Base-by-base conservation (phyloP, 2,797 vertebrate species). In the Buceros bicornis region DNA sequence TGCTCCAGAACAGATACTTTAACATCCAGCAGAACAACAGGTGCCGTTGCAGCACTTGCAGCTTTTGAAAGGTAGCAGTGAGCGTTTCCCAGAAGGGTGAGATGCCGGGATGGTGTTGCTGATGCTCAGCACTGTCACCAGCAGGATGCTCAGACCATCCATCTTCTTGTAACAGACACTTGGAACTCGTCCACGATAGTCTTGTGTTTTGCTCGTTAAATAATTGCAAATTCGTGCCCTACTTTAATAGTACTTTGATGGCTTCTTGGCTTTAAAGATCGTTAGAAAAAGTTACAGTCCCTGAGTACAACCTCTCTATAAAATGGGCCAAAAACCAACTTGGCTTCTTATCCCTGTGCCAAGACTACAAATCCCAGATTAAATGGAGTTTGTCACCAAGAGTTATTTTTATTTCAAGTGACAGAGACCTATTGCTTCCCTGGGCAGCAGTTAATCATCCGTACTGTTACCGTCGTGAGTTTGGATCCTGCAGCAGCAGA, bases 231-330 rank as follows among this genome's bases (percentile, higher is more conserved):
- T 72, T 69, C 48, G n/a, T 51, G 13, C 48, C 61, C 47, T 90
- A 69, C 89, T 84, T 54, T 82, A 84, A 78, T 69, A 58, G 31
- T 26, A 13, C 51, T 84, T 65, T n/a, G 58, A 69, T 87, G 83
- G 80, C 13, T 88, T 74, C 57, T 91, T 82, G 86, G 73, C 80
- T 94, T 90, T 79, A 65, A 43, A 83, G 66, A 25, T 40, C 58
- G 7, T 91, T 81, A 81, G 65, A 81, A 88, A 77, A 33, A 40
- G 42, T 72, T 89, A 50, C 6, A n/a, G 58, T 93, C 66, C 43
- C 62, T 1, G 20, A 31, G 45, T 62, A 8, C 0, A 24, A 76
- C 54, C 61, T 71, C 50, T 60, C 16, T 19, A 16, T 86, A 66
- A 90, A 91, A 72, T 22, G 16, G 77, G 24, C 58, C 37, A 72